Evolutionary conservation across 1,140 invertebrate species (phyloP).

Genomic region (Trialeurodes vaporariorum): DNA sequence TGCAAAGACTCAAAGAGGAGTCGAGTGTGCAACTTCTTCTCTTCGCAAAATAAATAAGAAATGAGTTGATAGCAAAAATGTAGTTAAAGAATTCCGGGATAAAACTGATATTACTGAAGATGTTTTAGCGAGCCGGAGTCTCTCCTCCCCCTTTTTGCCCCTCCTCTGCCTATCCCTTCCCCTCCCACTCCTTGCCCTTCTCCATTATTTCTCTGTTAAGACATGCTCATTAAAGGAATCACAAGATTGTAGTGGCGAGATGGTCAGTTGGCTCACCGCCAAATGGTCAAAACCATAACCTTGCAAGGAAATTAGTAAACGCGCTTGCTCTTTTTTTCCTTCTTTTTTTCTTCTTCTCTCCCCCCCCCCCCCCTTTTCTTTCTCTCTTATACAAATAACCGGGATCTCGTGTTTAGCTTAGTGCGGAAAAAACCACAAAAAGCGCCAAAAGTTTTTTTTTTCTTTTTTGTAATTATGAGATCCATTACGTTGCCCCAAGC

Average conservation of each 20-base stretch:
- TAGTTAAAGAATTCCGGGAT: background rate
- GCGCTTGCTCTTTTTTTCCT: too few relatives aligned
- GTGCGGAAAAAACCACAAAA: too few relatives aligned
- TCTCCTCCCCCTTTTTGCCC: too few relatives aligned
- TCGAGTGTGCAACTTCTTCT: background rate
- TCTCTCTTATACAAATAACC: too few relatives aligned
- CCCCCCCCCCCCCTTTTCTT: too few relatives aligned
- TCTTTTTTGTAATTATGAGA: too few relatives aligned
- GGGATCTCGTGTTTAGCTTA: too few relatives aligned
- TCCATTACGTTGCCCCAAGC: too few relatives aligned
- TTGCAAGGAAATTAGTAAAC: background rate
- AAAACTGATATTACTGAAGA: constrained; percentile 1
- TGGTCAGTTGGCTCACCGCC: background rate
- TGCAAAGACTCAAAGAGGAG: background rate
- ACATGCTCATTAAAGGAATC: background rate
- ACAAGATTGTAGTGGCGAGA: background rate
- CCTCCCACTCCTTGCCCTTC: background rate
- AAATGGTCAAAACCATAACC: background rate
- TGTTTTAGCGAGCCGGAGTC: background rate
- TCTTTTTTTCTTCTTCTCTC: too few relatives aligned
- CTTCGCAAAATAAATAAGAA: background rate
- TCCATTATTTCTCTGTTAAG: background rate
- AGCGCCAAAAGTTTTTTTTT: too few relatives aligned
- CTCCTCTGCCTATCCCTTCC: background rate
- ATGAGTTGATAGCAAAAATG: background rate